A percentile compares a stretch with the other conserved stretches of the same genome.
These are phyloP conservation scores for Hemicordylus capensis DNA, from an alignment of 2,113 vertebrate genomes.

Conservation along the genomic window DNA sequence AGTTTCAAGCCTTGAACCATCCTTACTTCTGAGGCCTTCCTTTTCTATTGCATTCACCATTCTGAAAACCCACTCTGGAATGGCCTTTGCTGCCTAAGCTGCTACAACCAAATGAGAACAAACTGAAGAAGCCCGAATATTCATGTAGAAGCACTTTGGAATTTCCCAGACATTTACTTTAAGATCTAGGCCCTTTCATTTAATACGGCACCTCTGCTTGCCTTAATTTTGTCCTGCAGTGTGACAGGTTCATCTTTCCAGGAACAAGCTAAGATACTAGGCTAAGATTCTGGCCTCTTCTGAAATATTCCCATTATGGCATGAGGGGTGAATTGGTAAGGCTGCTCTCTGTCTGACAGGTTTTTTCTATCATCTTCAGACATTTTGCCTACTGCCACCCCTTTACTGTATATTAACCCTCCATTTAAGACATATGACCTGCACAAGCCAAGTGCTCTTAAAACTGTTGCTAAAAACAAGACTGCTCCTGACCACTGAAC, in stretches of 20 bases:
- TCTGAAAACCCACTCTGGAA: not conserved
- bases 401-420: constrained; percentile 42
- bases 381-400: constrained; percentile 32
- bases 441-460: constrained; percentile 54
- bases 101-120: no score
- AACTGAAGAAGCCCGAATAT: not conserved
- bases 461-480: constrained; percentile 67
- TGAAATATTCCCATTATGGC: constrained; percentile 29
- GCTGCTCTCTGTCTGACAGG: not conserved
- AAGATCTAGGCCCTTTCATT: not conserved
- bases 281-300: not conserved
- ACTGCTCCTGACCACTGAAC: constrained; percentile 53
- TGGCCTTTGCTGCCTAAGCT: not conserved
- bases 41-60: not conserved
- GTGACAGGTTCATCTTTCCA: not conserved
- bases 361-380: not conserved
- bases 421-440: constrained; percentile 37
- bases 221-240: not conserved
- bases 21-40: not conserved
- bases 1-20: not conserved
- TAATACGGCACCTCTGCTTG: not conserved
- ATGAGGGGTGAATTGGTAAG: not conserved
- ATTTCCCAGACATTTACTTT: not conserved
- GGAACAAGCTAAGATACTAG: constrained; percentile 7
- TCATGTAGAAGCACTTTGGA: not conserved